phyloP scores from a whole-genome alignment of 2,797 vertebrate species.

The Macropodus opercularis region DNA sequence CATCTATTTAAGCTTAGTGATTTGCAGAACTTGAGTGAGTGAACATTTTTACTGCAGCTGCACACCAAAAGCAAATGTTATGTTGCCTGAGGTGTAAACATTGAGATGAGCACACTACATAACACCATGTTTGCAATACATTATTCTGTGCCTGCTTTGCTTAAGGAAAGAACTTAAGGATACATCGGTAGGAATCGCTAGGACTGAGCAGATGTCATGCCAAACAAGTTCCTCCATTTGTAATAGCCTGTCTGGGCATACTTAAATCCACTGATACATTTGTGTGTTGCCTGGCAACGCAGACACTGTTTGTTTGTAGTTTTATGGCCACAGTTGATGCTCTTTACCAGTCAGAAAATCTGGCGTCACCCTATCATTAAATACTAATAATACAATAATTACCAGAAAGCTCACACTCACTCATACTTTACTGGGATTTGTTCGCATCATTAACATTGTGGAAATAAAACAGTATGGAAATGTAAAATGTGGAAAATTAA shows the following conservation, averaged over 20 bases:
- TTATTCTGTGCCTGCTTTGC: constrained; percentile 50
- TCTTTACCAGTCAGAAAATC: constrained; percentile 44
- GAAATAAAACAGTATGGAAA: too few species aligned
- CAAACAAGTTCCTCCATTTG: constrained; percentile 64
- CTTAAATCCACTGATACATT: constrained; percentile 68
- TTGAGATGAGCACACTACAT: constrained; percentile 49
- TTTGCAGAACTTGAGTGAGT: constrained; percentile 27
- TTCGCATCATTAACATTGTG: constrained; percentile 18
- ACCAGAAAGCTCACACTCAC: background rate
- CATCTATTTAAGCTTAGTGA: constrained; percentile 34
- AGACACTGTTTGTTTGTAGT: constrained; percentile 57
- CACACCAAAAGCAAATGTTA: constrained; percentile 50
- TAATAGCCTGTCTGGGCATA: constrained; percentile 59
- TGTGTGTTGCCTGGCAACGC: constrained; percentile 74
- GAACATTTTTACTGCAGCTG: constrained; percentile 35
- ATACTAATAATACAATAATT: constrained; percentile 26
- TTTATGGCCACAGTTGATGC: constrained; percentile 46
- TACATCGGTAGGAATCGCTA: constrained; percentile 33
- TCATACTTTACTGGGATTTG: background rate
- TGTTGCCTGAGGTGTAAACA: constrained; percentile 68
- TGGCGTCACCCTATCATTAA: constrained; percentile 22
- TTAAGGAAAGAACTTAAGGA: constrained; percentile 55
- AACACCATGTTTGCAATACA: constrained; percentile 52
- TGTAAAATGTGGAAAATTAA: too few species aligned
- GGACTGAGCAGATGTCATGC: constrained; percentile 65